Base-by-base conservation (phyloP, 2,797 vertebrate genomes). In the Rhinatrema bivittatum region DNA sequence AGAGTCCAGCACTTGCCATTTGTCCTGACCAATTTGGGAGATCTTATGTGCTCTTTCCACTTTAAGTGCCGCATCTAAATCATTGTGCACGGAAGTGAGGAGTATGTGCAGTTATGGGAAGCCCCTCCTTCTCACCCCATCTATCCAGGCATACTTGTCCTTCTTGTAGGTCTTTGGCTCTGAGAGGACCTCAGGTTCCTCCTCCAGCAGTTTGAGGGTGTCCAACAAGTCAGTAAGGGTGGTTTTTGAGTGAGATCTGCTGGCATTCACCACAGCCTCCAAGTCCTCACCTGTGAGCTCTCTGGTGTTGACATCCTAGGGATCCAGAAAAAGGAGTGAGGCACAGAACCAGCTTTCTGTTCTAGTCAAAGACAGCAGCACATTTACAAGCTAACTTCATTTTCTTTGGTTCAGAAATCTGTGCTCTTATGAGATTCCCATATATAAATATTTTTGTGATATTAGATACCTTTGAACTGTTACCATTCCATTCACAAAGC, bases 181-280 rank as follows among this genome's bases (percentile, higher is more conserved):
- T 0, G 80, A 54, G 46, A 88, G 78, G 4, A 76, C 77, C 70
- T 91, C 82, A 0, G 94, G 90, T 36, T 89, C 90, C 42, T 89
- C 87, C 62, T 97, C 94, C 21, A 98, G 46, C 34, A 93, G 79
- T 70, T 76, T 86, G 16, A 98, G 70, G 0, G 89, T 91, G 74
- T 95, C 92, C 58, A 98, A 74, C 48, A 98, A 81, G 39, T 95
- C 91, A 0, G 70, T 87, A 14, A 98, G 81, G 0, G 90, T 90
- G 12, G 74, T 90, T 56, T 87, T 90, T 39, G 90, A 85, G 8
- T 75, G 81, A 29, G 78, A 37, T 26, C 76, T 72, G 60, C 72
- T 81, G 29, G 61, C n/a, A 2, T 41, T 10, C 48, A 53, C 47
- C 41, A 44, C 47, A 13, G 49, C 35, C 31, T 67, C 76, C 51